phyloP scores from a whole-genome alignment of 2,797 vertebrate genomes.

The Sebastes diaconus region DNA sequence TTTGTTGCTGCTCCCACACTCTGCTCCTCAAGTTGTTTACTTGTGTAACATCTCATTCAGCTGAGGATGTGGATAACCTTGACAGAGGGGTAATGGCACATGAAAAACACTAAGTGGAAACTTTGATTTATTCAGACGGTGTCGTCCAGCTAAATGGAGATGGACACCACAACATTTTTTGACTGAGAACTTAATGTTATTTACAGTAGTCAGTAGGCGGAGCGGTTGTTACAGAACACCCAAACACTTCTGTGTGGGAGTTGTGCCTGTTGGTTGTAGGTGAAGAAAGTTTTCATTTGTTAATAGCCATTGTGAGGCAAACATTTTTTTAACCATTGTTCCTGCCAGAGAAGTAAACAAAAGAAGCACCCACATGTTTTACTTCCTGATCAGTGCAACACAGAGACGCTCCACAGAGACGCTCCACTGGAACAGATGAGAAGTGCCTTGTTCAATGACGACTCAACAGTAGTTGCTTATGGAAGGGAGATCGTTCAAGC shows the following conservation, averaged over 20 bases:
- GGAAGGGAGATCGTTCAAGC: too few relatives aligned
- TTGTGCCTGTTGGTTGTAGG: background rate
- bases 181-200: background rate
- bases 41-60: constrained; percentile 8
- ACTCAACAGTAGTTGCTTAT: background rate
- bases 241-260: background rate
- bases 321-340: background rate
- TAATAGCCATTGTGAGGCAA: too few relatives aligned
- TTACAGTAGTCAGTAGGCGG: background rate
- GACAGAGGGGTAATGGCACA: constrained; percentile 3
- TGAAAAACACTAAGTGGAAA: background rate
- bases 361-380: background rate
- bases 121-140: background rate
- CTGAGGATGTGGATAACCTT: constrained; percentile 5
- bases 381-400: background rate
- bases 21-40: constrained; percentile 16
- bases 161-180: background rate
- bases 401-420: background rate
- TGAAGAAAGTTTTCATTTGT: background rate
- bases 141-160: background rate
- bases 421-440: background rate
- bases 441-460: background rate
- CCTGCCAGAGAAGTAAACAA: background rate
- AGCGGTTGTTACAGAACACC: background rate
- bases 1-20: background rate